Evolutionary conservation across 2,888 invertebrate genomes (phyloP).

Genomic region (Caenorhabditis wallacei): DNA sequence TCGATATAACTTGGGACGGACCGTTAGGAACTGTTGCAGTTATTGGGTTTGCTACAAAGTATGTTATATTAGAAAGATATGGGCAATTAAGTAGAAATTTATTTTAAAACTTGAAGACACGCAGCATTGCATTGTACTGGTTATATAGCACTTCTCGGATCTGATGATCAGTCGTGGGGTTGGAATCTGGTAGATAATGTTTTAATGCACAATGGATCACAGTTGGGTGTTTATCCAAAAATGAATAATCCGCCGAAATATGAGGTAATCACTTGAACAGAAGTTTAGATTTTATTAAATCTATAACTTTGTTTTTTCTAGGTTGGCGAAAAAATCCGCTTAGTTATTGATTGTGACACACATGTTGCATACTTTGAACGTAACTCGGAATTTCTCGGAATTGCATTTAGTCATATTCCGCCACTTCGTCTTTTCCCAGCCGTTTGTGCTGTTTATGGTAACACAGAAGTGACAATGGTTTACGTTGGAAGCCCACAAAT

Average conservation of each 20-base stretch:
- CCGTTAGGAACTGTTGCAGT: conserved; percentile 98
- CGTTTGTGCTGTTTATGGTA: conserved; percentile 98
- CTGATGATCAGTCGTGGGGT: conserved; percentile 98
- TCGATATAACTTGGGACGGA: conserved; percentile 85
- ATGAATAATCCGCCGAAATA: conserved; percentile 89
- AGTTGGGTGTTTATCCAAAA: conserved; percentile 85
- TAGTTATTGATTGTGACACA: conserved; percentile 97
- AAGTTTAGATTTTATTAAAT: no score
- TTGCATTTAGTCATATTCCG: conserved; percentile 84
- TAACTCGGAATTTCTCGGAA: conserved; percentile 97
- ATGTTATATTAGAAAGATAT: background rate
- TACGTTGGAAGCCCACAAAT: conserved; percentile 95
- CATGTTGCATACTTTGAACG: conserved; percentile 93
- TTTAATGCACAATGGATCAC: conserved; percentile 94
- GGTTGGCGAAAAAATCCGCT: conserved; percentile 97
- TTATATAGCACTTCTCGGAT: conserved; percentile 94
- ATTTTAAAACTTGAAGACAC: conserved; percentile 85
- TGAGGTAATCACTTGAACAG: no score
- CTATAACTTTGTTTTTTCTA: conserved; percentile 84
- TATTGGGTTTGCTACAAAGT: conserved; percentile 93
- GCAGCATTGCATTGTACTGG: conserved; percentile 95
- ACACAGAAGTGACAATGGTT: conserved; percentile 99
- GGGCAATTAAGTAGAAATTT: no score
- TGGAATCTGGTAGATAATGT: conserved; percentile 99
- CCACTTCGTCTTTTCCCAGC: conserved; percentile 92